Conservation (phyloP, 1,140 invertebrate genomes). For the Ceratitis capitata region DNA sequence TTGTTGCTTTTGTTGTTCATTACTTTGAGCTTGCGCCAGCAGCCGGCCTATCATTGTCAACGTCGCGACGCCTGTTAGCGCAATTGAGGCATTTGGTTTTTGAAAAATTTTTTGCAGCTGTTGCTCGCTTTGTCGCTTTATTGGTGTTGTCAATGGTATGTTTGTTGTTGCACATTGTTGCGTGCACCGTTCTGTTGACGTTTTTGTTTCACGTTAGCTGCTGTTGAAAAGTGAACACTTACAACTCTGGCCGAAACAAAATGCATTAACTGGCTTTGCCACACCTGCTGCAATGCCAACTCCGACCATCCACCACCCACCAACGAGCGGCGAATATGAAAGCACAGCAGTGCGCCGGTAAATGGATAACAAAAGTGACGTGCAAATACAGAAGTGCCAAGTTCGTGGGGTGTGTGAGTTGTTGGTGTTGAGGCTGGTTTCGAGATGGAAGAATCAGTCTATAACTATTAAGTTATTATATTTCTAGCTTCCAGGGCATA, state of each 20-base stretch:
- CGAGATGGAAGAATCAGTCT: no score
- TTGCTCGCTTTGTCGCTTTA: constrained; percentile 18
- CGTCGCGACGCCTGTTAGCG: not conserved
- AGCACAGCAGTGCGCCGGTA: not conserved
- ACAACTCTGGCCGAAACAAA: not conserved
- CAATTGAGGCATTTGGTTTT: constrained; percentile 28
- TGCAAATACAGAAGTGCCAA: no score
- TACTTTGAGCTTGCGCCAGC: no score
- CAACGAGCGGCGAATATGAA: not conserved
- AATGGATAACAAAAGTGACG: not conserved
- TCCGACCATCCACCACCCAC: not conserved
- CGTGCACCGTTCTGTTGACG: not conserved
- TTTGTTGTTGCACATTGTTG: not conserved
- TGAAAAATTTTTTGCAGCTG: constrained; percentile 10
- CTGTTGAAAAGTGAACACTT: not conserved
- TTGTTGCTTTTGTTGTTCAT: not conserved
- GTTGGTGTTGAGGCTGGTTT: no score
- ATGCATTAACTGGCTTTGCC: not conserved
- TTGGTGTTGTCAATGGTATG: not conserved
- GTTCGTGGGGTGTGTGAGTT: no score
- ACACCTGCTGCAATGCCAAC: not conserved
- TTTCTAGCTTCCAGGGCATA: no score
- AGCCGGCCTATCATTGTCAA: not conserved
- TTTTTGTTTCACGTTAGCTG: not conserved
- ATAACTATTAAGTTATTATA: no score